phyloP scores from a whole-genome alignment of 92 coral and sea anemone species.

The Phymanthus crucifer region DNA sequence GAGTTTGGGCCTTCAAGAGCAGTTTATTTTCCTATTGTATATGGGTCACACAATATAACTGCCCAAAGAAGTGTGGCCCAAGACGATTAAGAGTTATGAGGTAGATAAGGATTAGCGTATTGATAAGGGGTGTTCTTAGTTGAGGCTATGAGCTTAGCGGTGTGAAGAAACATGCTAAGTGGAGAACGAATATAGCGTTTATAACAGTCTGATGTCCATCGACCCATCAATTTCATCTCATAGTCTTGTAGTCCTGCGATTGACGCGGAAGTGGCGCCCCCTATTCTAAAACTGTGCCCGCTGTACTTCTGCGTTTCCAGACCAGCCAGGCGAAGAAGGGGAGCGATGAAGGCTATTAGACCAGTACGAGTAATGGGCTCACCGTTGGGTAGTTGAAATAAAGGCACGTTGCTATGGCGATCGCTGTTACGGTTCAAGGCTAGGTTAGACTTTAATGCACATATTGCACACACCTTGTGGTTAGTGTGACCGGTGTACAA shows the following conservation, averaged over 20 bases:
- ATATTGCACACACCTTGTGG: constrained; percentile 35
- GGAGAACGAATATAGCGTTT: constrained; percentile 39
- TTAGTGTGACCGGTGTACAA: constrained; percentile 31
- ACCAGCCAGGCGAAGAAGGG: constrained; percentile 27
- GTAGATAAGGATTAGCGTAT: constrained; percentile 22
- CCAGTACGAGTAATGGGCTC: constrained; percentile 6
- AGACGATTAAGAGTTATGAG: neutral
- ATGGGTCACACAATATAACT: constrained; percentile 24
- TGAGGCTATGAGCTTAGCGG: constrained; percentile 14
- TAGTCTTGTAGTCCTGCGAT: constrained; percentile 34
- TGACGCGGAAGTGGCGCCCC: constrained; percentile 34
- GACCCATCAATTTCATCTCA: constrained; percentile 28
- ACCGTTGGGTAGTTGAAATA: constrained; percentile 9
- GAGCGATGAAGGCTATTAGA: constrained; percentile 17
- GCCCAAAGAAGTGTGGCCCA: constrained; percentile 22
- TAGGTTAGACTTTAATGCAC: constrained; percentile 32
- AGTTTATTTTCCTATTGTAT: constrained; percentile 8
- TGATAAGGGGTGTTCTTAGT: constrained; percentile 8
- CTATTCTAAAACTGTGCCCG: constrained; percentile 30
- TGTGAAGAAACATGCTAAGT: constrained; percentile 23
- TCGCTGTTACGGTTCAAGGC: neutral
- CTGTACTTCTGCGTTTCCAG: constrained; percentile 21
- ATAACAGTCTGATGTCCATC: constrained; percentile 47
- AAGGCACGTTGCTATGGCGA: constrained; percentile 5
- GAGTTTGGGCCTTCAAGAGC: constrained; percentile 20